Evolutionary conservation across 2,113 vertebrate genomes (phyloP).

Genomic region (Chloroceryle aenea): DNA sequence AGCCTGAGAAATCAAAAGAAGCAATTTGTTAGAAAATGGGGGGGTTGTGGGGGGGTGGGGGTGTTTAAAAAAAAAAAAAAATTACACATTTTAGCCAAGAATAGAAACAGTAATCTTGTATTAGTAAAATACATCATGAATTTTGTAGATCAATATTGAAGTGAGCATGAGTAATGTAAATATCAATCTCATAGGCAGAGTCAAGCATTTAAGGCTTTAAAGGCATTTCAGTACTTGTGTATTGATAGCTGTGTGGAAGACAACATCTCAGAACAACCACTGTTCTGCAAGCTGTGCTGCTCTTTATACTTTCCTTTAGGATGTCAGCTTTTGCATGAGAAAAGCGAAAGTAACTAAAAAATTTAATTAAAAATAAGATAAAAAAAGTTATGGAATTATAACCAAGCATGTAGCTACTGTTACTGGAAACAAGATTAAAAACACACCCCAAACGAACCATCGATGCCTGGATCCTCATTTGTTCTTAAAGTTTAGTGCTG

Average conservation of each 20-base stretch:
- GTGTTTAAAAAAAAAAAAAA: too few species aligned
- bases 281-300: not conserved
- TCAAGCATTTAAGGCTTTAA: not conserved
- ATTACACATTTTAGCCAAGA: not conserved
- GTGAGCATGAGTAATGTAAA: not conserved
- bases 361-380: not conserved
- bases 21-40: constrained; percentile 7
- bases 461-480: not conserved
- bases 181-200: not conserved
- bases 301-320: not conserved
- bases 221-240: not conserved
- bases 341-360: not conserved
- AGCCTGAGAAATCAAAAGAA: constrained; percentile 50
- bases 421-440: not conserved
- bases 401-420: not conserved
- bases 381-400: not conserved
- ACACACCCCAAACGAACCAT: not conserved
- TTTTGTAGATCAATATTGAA: not conserved
- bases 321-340: not conserved
- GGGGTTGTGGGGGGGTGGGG: too few species aligned
- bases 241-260: not conserved
- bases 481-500: not conserved
- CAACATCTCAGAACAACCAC: not conserved
- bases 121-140: not conserved
- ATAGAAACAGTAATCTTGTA: not conserved